Evolutionary conservation across 2,888 invertebrate genomes (phyloP), one percentile per base, ranked within the genome.

Genomic region (Hetaerina titia): DNA sequence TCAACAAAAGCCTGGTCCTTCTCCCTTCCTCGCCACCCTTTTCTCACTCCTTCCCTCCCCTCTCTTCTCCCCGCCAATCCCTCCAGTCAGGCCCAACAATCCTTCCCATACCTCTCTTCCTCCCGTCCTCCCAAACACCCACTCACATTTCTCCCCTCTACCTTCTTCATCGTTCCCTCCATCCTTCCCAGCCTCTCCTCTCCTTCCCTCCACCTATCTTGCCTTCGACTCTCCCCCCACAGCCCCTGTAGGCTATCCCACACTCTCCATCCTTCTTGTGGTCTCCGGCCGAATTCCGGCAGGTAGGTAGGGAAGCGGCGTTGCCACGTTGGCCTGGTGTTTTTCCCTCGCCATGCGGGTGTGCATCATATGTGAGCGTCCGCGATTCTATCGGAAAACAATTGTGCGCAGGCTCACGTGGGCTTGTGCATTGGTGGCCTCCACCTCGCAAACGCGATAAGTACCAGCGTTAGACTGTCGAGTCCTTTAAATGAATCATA

Each of bases 201-300:
- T 69, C 69, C 69, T n/a, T 19, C 69, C 69, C 19, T 69, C 69
- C 8, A 69, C 69, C 45, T 45, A 45, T 45, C 45, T 45, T n/a
- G 69, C 69, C 69, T 22, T 69, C 69, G 6, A 69, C 69, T 69
- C 17, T 69, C 17, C 81, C 81, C 81, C 22, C 31, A 7, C 31
- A 8, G 25, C 81, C 81, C 81, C 81, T 31, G 25, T 31, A 81
- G 81, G 69, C 69, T 69, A 81, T 81, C 81, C 81, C 81, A 13
- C 81, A 69, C 69, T 74, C 81, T 81, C 81, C 81, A 81, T 81
- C 81, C 81, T 81, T 81, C 81, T 81, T 81, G 81, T 81, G 81
- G 81, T 81, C 81, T 81, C 64, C 90, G 64, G 31, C 92, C 92
- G 74, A 92, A 92, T 92, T 92, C 92, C 92, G 92, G 92, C 92